Base-by-base conservation (phyloP, 2,888 invertebrate genomes). In the Parnassius apollo region DNA sequence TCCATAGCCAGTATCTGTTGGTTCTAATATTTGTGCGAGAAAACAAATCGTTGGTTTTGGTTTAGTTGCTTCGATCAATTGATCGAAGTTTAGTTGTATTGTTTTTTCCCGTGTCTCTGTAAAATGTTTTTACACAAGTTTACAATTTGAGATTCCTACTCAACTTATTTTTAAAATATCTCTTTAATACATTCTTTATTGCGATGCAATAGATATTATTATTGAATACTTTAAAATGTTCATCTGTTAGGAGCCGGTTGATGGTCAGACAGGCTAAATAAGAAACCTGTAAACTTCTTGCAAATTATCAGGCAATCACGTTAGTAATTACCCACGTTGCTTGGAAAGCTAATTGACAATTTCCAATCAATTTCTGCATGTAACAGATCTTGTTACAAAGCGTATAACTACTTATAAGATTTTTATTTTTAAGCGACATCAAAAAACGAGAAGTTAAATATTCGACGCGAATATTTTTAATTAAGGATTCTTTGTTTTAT, bases 171-270 rank as follows among this genome's bases (percentile, higher is more conserved):
- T 0, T 35, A 7, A 35, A 4, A 35, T 35, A 7, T 35, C 7
- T 8, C 49, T 13, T 49, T 22, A 51, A 18, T 51, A 51, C 2
- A 42, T 1, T 49, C 49, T n/a, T 12, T 54, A 54, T n/a, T 9
- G 2, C n/a, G n/a, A 2, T 54, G n/a, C 54, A 12, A 10, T 42
- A 51, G 9, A 25, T 2, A 25, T 22, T 51, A 25, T 9, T 25
- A 51, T 22, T 51, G 51, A 42, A 42, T 42, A 42, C 35, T 54
- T n/a, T 42, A 1, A n/a, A n/a, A 48, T 42, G n/a, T 13, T 48
- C 45, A 59, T 48, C 53, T 53, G 18, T 53, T 18, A 9, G 48
- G 48, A 53, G 18, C 53, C 11, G 18, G 53, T 59, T 53, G 12
- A 42, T 8, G 18, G 42, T 2, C 13, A 8, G 51, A 25, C 52